These are phyloP conservation scores for Pterophyllum scalare DNA, from an alignment of 2,113 vertebrate genomes.

Conservation along the genomic window DNA sequence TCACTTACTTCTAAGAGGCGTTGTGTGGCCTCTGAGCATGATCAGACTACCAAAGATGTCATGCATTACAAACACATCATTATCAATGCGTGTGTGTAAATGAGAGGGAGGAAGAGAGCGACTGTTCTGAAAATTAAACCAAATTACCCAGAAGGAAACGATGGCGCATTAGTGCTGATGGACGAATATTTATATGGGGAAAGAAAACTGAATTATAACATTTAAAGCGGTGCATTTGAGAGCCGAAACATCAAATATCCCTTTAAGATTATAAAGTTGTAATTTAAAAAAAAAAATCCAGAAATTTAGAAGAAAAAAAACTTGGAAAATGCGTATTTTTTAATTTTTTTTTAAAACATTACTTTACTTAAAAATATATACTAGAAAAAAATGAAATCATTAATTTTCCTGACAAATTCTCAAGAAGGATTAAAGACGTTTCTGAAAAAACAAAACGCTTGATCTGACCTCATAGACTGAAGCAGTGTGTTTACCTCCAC, in stretches of 20 bases:
- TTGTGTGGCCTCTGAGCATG: background rate
- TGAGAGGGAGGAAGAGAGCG: background rate
- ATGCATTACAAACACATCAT: constrained; percentile 22
- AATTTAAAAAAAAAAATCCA: background rate
- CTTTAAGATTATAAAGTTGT: too few species aligned
- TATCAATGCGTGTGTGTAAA: background rate
- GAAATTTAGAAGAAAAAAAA: too few species aligned
- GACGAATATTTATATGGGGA: background rate
- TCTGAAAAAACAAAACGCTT: background rate
- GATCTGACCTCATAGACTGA: background rate
- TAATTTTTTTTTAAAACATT: background rate
- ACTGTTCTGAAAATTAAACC: background rate
- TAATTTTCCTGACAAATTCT: too few species aligned
- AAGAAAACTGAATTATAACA: background rate
- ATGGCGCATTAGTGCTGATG: too few species aligned
- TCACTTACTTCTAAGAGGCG: background rate
- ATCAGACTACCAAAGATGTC: constrained; percentile 2
- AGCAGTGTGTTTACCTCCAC: background rate
- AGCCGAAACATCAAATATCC: background rate
- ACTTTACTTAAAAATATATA: too few species aligned
- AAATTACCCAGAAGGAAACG: background rate
- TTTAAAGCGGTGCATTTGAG: background rate
- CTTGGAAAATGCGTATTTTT: background rate
- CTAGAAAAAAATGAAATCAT: too few species aligned
- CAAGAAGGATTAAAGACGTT: too few species aligned